Percentiles rank a stretch among this genome's conserved stretches.
Evolutionary conservation across 2,888 invertebrate genomes (phyloP).

Genomic region (Cryptocheilus praepositus): DNA sequence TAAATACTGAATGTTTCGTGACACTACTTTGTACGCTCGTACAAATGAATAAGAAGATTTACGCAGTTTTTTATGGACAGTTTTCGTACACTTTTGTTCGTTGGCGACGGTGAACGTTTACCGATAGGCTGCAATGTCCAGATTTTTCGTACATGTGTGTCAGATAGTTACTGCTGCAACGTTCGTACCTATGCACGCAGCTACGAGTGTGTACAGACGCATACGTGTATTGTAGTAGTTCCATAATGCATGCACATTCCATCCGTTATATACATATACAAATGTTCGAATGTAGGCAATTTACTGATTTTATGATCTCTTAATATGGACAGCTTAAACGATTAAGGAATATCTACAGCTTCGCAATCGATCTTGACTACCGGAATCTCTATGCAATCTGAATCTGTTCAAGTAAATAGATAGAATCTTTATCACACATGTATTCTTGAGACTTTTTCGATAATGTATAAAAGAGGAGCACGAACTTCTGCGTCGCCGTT

Average conservation of each 20-base stretch:
- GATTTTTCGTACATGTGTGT: slow-evolving; percentile 20
- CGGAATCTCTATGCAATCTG: too few species aligned
- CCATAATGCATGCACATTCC: slow-evolving; percentile 44
- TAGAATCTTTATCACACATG: too few species aligned
- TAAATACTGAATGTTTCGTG: neutral
- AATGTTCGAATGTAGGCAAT: slow-evolving; percentile 31
- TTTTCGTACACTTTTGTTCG: too few species aligned
- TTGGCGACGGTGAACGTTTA: too few species aligned
- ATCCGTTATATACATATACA: slow-evolving; percentile 32
- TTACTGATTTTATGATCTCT: slow-evolving; percentile 36
- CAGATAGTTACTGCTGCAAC: slow-evolving; percentile 27
- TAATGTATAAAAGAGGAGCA: slow-evolving; percentile 4
- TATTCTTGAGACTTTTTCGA: neutral
- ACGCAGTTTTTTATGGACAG: too few species aligned
- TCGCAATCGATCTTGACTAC: too few species aligned
- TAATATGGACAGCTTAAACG: slow-evolving; percentile 22
- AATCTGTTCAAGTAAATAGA: too few species aligned
- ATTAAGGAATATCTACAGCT: too few species aligned
- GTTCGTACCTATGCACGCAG: slow-evolving; percentile 22
- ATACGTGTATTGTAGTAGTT: slow-evolving; percentile 27
- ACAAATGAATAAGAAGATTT: too few species aligned
- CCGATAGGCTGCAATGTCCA: slow-evolving; percentile 13
- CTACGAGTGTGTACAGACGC: slow-evolving; percentile 30
- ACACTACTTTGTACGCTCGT: neutral
- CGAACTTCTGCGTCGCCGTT: too few species aligned